Evolutionary conservation across 2,113 vertebrate species (phyloP).

Genomic region (Calypte anna): DNA sequence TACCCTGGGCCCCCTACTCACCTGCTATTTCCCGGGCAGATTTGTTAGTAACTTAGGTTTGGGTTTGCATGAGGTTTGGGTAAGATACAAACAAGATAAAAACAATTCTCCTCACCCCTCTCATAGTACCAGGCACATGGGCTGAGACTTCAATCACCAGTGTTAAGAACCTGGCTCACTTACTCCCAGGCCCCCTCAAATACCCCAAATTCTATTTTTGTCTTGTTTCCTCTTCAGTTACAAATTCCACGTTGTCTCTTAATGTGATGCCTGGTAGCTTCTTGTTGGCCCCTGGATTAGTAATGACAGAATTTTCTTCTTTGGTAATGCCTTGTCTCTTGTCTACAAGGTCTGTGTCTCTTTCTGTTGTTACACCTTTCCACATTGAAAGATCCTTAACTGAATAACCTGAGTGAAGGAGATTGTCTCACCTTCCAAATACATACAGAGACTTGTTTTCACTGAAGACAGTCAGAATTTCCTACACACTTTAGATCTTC

Average conservation of each 20-base stretch:
- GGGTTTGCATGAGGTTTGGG: background rate
- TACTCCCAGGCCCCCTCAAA: background rate
- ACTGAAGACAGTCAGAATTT: background rate
- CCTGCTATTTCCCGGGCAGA: rapidly evolving
- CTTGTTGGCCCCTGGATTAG: background rate
- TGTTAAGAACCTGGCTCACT: background rate
- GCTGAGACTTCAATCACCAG: background rate
- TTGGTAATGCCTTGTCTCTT: background rate
- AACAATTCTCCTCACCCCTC: background rate
- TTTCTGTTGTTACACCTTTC: background rate
- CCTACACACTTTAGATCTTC: background rate
- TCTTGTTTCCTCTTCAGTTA: background rate
- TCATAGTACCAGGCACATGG: background rate
- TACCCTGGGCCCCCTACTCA: background rate
- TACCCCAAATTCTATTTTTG: background rate
- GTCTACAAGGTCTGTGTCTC: background rate
- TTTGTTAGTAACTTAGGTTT: background rate
- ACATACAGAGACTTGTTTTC: background rate
- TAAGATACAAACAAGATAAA: background rate
- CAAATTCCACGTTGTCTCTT: background rate
- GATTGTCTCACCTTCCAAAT: background rate
- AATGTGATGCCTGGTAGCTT: background rate
- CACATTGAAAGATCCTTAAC: background rate
- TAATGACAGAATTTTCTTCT: background rate
- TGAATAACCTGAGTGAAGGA: background rate